These are phyloP conservation scores for Sinella curviseta DNA, from an alignment of 1,140 invertebrate species.

Conservation along the genomic window DNA sequence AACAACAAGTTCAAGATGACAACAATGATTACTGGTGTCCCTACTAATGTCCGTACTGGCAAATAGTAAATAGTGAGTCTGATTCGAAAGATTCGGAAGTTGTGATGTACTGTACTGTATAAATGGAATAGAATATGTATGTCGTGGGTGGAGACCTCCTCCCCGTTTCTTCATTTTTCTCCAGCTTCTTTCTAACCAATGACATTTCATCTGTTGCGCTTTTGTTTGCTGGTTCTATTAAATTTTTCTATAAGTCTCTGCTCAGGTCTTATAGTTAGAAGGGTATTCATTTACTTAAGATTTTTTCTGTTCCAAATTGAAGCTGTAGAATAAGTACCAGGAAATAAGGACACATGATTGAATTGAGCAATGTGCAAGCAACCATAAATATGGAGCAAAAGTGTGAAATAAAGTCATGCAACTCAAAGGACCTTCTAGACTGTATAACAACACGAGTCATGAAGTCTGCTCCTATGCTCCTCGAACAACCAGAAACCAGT, in stretches of 20 bases:
- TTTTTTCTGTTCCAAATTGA: neutral
- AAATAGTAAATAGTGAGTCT: neutral
- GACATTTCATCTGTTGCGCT: neutral
- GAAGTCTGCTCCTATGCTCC: too few species aligned
- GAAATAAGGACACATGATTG: slow-evolving; percentile 9
- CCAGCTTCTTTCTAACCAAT: neutral
- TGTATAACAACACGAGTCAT: slow-evolving; percentile 6
- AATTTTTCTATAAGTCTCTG: too few species aligned
- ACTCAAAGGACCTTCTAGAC: neutral
- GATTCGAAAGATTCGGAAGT: neutral
- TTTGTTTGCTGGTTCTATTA: neutral
- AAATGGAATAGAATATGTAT: neutral
- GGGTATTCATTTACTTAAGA: neutral
- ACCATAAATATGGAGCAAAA: neutral
- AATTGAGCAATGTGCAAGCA: slow-evolving; percentile 14
- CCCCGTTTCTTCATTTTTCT: neutral
- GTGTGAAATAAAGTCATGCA: neutral
- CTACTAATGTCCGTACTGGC: neutral
- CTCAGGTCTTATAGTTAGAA: too few species aligned
- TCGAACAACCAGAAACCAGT: neutral
- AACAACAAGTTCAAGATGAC: slow-evolving; percentile 4
- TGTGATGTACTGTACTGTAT: neutral
- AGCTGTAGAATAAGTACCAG: neutral
- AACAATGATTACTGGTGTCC: neutral
- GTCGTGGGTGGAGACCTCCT: neutral